A percentile compares a stretch with the other conserved stretches of the same genome.
Evolutionary conservation across 2,888 invertebrate genomes (phyloP).

Genomic region (Dromius quadrimaculatus): DNA sequence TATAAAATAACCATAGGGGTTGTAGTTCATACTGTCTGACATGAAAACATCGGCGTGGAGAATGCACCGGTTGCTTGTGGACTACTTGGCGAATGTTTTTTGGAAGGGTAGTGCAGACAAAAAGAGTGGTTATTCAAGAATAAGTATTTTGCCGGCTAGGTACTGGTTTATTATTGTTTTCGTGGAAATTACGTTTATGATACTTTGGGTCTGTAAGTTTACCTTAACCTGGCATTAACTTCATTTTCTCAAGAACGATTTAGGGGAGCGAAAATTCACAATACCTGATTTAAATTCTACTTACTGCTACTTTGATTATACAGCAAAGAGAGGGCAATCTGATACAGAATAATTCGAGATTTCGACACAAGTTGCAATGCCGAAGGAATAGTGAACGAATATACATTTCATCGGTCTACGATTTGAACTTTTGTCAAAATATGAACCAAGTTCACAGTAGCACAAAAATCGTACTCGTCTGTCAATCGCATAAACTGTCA

Average conservation of each 20-base stretch:
- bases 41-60: conserved; percentile 33
- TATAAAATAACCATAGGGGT: conserved; percentile 52
- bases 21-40: conserved; percentile 31
- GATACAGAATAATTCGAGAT: no score
- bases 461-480: no score
- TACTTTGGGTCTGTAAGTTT: not conserved
- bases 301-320: no score
- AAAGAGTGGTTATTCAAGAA: conserved; percentile 35
- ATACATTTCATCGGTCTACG: no score
- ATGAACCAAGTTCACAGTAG: no score
- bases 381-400: no score
- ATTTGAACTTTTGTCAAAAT: no score
- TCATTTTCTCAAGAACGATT: not conserved
- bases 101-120: conserved; percentile 2
- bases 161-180: conserved; percentile 27
- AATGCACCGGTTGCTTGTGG: conserved; percentile 21
- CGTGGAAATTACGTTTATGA: conserved; percentile 9
- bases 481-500: no score
- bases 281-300: no score
- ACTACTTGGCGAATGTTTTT: conserved; percentile 26
- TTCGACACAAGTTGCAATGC: no score
- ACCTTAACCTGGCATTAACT: not conserved
- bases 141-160: conserved; percentile 15
- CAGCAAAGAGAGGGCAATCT: no score
- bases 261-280: not conserved